Conservation (phyloP, 2,888 invertebrate genomes). For the Labia minor region DNA sequence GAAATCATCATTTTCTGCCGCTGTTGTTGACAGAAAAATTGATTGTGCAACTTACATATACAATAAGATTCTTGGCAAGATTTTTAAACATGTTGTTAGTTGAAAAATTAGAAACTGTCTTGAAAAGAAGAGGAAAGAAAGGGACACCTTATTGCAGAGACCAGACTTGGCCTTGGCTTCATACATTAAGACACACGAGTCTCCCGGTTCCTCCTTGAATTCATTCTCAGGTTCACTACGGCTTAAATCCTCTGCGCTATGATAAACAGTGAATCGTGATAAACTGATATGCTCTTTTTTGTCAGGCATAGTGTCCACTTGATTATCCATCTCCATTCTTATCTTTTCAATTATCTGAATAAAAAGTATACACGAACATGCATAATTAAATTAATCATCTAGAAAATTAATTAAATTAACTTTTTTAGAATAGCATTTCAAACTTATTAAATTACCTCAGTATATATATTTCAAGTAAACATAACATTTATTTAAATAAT, state of each 20-base stretch:
- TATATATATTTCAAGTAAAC: too few species aligned
- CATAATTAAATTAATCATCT: too few species aligned
- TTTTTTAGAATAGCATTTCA: too few species aligned
- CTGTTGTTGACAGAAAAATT: too few species aligned
- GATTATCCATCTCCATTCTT: too few species aligned
- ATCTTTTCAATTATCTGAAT: too few species aligned
- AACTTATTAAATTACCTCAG: too few species aligned
- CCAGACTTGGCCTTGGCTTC: conserved; percentile 28
- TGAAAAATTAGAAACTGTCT: neutral
- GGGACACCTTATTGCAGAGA: conserved; percentile 22
- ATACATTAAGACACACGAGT: conserved; percentile 18
- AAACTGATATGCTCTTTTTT: conserved; percentile 35
- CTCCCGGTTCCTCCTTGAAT: neutral
- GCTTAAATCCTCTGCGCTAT: conserved; percentile 44
- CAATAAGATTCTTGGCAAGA: neutral
- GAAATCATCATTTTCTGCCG: too few species aligned
- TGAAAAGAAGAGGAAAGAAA: conserved; percentile 17
- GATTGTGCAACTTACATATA: neutral
- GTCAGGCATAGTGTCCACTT: neutral
- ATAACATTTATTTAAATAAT: too few species aligned
- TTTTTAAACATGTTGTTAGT: neutral
- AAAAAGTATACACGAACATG: too few species aligned
- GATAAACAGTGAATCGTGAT: conserved; percentile 49
- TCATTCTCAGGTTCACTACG: conserved; percentile 13
- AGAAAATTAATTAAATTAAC: too few species aligned